These are phyloP conservation scores for Chrysodeixis includens DNA, from an alignment of 2,888 invertebrate genomes.

Conservation along the genomic window DNA sequence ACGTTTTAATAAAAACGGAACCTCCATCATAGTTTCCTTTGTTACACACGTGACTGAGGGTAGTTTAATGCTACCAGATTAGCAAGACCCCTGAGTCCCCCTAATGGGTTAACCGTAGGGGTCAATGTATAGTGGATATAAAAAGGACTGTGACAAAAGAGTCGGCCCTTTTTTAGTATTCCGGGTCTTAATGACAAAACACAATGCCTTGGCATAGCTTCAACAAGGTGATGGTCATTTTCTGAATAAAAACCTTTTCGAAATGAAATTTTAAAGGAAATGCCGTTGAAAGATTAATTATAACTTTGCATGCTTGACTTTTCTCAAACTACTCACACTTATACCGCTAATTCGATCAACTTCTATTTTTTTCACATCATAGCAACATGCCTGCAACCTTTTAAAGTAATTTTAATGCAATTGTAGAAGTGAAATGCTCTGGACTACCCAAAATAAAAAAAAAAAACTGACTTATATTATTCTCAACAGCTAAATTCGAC, in stretches of 20 bases:
- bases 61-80: conserved; percentile 65
- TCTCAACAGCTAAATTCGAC: no score
- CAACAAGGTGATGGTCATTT: conserved; percentile 48
- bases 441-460: no score
- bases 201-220: conserved; percentile 56
- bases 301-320: neutral
- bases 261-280: conserved; percentile 1
- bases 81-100: conserved; percentile 53
- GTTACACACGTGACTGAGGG: conserved; percentile 76
- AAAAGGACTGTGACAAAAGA: conserved; percentile 65
- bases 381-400: no score
- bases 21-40: conserved; percentile 79
- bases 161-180: conserved; percentile 64
- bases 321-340: neutral
- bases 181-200: conserved; percentile 63
- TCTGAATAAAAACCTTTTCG: conserved; percentile 21
- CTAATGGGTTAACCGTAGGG: conserved; percentile 40
- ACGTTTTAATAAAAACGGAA: conserved; percentile 78
- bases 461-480: no score
- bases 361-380: no score
- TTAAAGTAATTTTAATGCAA: no score
- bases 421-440: no score
- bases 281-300: neutral
- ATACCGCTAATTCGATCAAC: no score
- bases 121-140: conserved; percentile 51